These are phyloP conservation scores for Hemistola chrysoprasaria DNA, from an alignment of 2,888 invertebrate species.

Conservation along the genomic window DNA sequence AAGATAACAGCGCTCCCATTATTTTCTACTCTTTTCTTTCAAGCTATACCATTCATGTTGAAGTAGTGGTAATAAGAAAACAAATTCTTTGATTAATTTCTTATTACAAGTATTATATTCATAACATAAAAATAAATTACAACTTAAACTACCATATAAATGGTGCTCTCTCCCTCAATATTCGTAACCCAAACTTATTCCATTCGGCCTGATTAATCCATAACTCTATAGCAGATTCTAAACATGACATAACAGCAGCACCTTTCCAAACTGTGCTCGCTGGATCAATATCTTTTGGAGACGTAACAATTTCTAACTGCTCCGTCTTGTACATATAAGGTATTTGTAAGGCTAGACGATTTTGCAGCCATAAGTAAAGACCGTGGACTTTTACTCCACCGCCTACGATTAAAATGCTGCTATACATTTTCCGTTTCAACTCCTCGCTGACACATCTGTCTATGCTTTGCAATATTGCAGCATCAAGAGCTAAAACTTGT, in stretches of 20 bases:
- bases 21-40: too few species aligned
- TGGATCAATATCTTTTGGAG: slow-evolving; percentile 96
- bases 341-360: slow-evolving; percentile 91
- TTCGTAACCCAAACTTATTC: slow-evolving; percentile 91
- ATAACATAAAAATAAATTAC: neutral
- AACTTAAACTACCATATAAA: slow-evolving; percentile 92
- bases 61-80: too few species aligned
- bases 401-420: slow-evolving; percentile 94
- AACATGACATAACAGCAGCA: slow-evolving; percentile 94
- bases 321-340: slow-evolving; percentile 90
- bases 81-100: neutral
- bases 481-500: slow-evolving; percentile 93
- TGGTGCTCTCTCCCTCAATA: slow-evolving; percentile 94
- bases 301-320: slow-evolving; percentile 93
- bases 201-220: slow-evolving; percentile 95
- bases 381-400: slow-evolving; percentile 94
- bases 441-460: slow-evolving; percentile 95
- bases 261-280: slow-evolving; percentile 97
- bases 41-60: too few species aligned
- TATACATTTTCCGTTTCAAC: slow-evolving; percentile 96
- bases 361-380: slow-evolving; percentile 93
- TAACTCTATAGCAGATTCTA: slow-evolving; percentile 95
- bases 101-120: slow-evolving; percentile 5
- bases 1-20: too few species aligned
- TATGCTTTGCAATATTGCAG: slow-evolving; percentile 95